Conservation (phyloP, 2,888 invertebrate species). For the Scelioninae gen. 2 region DNA sequence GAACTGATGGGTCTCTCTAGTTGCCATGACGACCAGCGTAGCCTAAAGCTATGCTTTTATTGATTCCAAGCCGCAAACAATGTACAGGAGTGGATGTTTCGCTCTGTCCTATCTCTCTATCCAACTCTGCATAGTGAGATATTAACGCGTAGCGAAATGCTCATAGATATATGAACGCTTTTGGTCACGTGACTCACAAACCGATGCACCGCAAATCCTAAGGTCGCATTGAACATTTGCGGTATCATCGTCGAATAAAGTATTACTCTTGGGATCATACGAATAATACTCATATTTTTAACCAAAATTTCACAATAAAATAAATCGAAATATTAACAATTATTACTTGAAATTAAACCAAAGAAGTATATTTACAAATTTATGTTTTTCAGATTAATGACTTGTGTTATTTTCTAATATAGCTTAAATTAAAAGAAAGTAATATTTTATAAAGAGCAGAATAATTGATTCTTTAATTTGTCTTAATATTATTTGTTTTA, state of each 20-base stretch:
- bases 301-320: no score
- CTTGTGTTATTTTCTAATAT: no score
- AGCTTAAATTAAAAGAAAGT: no score
- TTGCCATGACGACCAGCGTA: conserved; percentile 73
- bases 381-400: no score
- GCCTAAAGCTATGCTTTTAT: conserved; percentile 76
- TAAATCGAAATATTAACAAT: no score
- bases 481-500: no score
- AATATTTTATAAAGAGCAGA: no score
- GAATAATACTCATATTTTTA: neutral
- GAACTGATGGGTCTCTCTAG: conserved; percentile 72
- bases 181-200: conserved; percentile 56
- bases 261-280: neutral
- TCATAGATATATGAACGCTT: conserved; percentile 57
- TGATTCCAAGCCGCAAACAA: conserved; percentile 76
- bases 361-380: no score
- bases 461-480: no score
- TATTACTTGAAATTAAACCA: no score
- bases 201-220: conserved; percentile 54
- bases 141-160: conserved; percentile 61
- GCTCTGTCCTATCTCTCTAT: conserved; percentile 72
- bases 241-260: conserved; percentile 9
- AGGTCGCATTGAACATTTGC: conserved; percentile 28
- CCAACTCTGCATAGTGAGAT: conserved; percentile 62
- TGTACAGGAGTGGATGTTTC: conserved; percentile 75